Evolutionary conservation across 2,797 vertebrate genomes (phyloP).

Genomic region (Enteromius viviparus): DNA sequence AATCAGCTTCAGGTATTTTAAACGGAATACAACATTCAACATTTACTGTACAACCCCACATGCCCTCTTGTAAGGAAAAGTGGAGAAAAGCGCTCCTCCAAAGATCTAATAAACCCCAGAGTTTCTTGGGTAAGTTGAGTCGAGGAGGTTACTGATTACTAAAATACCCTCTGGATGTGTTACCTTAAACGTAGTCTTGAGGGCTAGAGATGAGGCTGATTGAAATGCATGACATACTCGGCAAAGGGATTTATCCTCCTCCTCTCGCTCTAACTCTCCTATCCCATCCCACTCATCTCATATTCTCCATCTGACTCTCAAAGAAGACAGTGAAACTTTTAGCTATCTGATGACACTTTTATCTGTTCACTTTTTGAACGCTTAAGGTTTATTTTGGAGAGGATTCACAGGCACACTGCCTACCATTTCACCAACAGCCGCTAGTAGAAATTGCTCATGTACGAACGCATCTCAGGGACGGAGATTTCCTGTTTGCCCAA

Average conservation of each 20-base stretch:
- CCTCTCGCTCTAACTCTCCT: conserved; percentile 11
- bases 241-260: conserved; percentile 49
- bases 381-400: conserved; percentile 34
- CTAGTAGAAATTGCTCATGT: conserved; percentile 10
- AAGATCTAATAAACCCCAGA: not conserved
- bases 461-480: not conserved
- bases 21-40: not conserved
- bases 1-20: not conserved
- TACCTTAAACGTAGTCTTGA: conserved; percentile 22
- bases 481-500: conserved; percentile 27
- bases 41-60: not conserved
- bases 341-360: conserved; percentile 44
- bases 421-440: not conserved
- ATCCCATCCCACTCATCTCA: conserved; percentile 28
- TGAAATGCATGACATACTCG: conserved; percentile 46
- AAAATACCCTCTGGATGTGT: conserved; percentile 12
- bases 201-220: conserved; percentile 40
- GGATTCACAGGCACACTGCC: conserved; percentile 17
- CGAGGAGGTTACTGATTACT: not conserved
- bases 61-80: not conserved
- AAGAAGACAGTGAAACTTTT: conserved; percentile 38
- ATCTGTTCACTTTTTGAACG: conserved; percentile 49
- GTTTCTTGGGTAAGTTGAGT: not conserved
- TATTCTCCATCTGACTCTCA: conserved; percentile 47
- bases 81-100: not conserved